These are phyloP conservation scores for Eutrigla gurnardus DNA, from an alignment of 2,797 vertebrate species.

Conservation along the genomic window DNA sequence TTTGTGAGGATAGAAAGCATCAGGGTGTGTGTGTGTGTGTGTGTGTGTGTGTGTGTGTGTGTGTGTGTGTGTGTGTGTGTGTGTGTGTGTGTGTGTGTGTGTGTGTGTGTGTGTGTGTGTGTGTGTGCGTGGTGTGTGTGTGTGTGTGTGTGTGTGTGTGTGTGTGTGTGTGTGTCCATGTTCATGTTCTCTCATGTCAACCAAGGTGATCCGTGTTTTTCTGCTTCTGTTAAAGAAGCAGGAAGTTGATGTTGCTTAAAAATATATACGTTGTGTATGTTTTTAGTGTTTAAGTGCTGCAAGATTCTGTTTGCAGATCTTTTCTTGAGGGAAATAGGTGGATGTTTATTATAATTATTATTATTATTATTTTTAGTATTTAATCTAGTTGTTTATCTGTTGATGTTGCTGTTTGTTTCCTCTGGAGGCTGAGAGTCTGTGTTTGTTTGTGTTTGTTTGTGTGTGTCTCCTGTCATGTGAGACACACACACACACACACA, in stretches of 20 bases:
- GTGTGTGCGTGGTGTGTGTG: no score
- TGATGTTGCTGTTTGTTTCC: conserved; percentile 3
- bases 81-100: no score
- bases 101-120: no score
- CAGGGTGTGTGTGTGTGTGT: not conserved
- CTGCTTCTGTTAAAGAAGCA: not conserved
- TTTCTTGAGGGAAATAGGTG: not conserved
- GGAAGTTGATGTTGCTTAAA: not conserved
- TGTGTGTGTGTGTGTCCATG: not conserved
- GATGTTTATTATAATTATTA: not conserved
- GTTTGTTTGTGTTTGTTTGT: no score
- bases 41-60: no score
- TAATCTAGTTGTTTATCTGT: not conserved
- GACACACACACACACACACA: not conserved
- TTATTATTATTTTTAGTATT: not conserved
- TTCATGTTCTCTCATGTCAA: not conserved
- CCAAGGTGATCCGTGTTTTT: not conserved
- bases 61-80: no score
- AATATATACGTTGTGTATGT: not conserved
- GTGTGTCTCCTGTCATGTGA: not conserved
- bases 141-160: no score
- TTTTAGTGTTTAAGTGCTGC: not conserved
- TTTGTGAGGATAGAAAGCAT: not conserved
- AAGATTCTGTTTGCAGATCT: not conserved
- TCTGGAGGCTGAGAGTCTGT: not conserved